Conservation (phyloP, 1,140 invertebrate species). For the Chironomus striatipennis region DNA sequence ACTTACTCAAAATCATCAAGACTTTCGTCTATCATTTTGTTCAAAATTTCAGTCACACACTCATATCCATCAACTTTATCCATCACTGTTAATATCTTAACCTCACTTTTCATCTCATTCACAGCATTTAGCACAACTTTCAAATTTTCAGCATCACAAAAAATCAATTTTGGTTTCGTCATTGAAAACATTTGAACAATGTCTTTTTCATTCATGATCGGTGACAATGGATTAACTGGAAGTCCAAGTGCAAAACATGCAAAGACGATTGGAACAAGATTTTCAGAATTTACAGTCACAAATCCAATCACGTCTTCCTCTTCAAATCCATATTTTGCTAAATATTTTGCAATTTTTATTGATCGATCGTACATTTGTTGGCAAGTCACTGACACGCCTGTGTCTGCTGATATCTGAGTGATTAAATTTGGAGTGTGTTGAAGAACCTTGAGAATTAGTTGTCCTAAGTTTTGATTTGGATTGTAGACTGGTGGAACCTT, state of each 20-base stretch:
- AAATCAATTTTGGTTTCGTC: constrained; percentile 36
- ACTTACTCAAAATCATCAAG: too few relatives aligned
- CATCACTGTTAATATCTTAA: constrained; percentile 34
- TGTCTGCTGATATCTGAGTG: constrained; percentile 31
- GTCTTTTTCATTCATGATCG: constrained; percentile 31
- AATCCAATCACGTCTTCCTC: not conserved
- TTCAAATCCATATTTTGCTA: not conserved
- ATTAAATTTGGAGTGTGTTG: constrained; percentile 35
- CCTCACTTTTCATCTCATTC: constrained; percentile 32
- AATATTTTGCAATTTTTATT: constrained; percentile 6
- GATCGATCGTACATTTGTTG: not conserved
- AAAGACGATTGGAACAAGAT: constrained; percentile 27
- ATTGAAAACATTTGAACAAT: constrained; percentile 35
- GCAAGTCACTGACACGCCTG: not conserved
- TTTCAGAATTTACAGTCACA: not conserved
- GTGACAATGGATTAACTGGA: constrained; percentile 35
- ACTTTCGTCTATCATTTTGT: constrained; percentile 32
- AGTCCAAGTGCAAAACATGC: constrained; percentile 34
- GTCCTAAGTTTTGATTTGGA: constrained; percentile 36
- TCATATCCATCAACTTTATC: constrained; percentile 32
- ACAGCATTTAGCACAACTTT: constrained; percentile 30
- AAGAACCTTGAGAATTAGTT: constrained; percentile 37
- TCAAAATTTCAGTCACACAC: constrained; percentile 35
- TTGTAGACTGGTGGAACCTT: not conserved
- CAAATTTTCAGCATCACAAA: constrained; percentile 35